Base-by-base conservation (phyloP, 2,888 invertebrate species). In the Pammene aurita region DNA sequence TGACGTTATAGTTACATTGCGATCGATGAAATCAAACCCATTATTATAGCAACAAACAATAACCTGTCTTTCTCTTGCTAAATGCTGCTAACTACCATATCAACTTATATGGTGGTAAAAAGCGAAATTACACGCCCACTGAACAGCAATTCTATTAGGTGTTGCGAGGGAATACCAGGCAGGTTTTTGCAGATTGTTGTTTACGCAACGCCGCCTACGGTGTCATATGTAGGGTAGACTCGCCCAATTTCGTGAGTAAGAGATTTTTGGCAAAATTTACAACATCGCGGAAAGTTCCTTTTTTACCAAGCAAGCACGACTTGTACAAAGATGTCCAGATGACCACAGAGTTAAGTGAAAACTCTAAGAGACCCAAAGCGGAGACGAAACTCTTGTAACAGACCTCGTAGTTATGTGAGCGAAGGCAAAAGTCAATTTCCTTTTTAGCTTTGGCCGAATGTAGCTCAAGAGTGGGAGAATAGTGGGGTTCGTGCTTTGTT, bases 61-160 rank as follows among this genome's bases (percentile, higher is more conserved):
- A n/a, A 11, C 52, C n/a, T 26, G 6, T 50, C 14, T 16, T 9
- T 1, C 26, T 14, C 42, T 41, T 63, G 41, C 38, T 14, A 52
- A 63, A n/a, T 57, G 18, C 26, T 58, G 57, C 42, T 57, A 44
- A 44, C 44, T 34, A 35, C 34, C 14, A 34, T 26, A 58, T 34
- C n/a, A 44, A 54, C 63, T 52, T 14, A 18, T 18, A 35, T 68
- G 48, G n/a, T 34, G 41, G 62, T 42, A 42, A 57, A 44, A 62
- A 56, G 50, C 26, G 42, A 18, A 66, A 56, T 70, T 50, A 56
- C 41, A 66, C 66, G 69, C 55, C 38, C 14, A 18, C 42, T 41
- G 56, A 56, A 55, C 61, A 56, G 41, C 55, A 56, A 61, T 67
- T 48, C 34, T 55, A 41, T 48, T 41, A 56, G 34, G 16, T 61